Percentiles rank a stretch among this genome's conserved stretches.
phyloP scores from a whole-genome alignment of 2,797 vertebrate genomes.

The Parauchenoglanis ngamensis region DNA sequence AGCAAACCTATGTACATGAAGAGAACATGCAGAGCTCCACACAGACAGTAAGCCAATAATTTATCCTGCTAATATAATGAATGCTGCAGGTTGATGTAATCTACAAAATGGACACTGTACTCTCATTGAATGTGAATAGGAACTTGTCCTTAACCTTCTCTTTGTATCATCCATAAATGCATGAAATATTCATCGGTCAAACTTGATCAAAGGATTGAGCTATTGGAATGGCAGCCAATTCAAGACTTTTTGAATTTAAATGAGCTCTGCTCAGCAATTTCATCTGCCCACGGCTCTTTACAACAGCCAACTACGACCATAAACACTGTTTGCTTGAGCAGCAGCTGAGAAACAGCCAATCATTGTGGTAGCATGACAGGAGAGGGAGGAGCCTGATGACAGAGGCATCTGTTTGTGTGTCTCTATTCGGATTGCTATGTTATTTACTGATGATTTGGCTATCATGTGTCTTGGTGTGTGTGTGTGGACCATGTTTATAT shows the following conservation, averaged over 20 bases:
- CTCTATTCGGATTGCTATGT: not conserved
- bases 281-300: not conserved
- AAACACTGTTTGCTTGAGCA: not conserved
- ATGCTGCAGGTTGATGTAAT: not conserved
- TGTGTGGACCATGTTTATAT: not conserved
- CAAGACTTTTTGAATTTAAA: constrained; percentile 5
- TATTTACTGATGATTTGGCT: constrained; percentile 19
- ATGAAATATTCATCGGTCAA: not conserved
- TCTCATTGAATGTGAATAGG: not conserved
- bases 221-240: not conserved
- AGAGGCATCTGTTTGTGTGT: constrained; percentile 2
- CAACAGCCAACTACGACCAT: not conserved
- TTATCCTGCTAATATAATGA: not conserved
- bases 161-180: not conserved
- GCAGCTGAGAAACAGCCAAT: constrained; percentile 5
- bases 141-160: not conserved
- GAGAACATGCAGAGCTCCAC: not conserved
- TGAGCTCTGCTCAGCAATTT: not conserved
- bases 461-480: not conserved
- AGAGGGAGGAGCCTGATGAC: constrained; percentile 14
- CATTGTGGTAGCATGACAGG: not conserved
- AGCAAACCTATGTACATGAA: not conserved
- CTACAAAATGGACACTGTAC: not conserved
- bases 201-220: not conserved
- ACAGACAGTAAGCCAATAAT: not conserved